Conservation (phyloP, 1,140 invertebrate species). For the Zaprionus ghesquierei region DNA sequence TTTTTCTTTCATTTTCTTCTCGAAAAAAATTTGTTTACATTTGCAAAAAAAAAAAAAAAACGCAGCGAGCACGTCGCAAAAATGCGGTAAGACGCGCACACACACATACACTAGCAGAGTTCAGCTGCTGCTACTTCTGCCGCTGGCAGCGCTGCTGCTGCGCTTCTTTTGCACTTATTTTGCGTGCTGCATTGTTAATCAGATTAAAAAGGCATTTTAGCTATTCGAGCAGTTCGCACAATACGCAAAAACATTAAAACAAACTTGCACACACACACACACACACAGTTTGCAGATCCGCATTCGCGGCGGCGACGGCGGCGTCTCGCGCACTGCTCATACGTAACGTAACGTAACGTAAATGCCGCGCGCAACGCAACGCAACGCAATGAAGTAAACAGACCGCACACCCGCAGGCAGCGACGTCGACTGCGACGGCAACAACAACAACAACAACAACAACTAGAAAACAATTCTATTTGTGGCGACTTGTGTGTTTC, state of each 20-base stretch:
- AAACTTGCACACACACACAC: neutral
- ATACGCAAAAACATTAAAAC: neutral
- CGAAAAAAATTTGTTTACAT: conserved; percentile 46
- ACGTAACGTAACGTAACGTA: conserved; percentile 29
- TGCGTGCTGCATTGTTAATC: conserved; percentile 7
- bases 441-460: conserved; percentile 1
- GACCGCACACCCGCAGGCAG: conserved; percentile 1
- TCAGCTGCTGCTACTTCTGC: neutral
- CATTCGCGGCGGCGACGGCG: conserved; percentile 23
- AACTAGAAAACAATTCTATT: conserved; percentile 44
- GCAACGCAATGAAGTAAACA: conserved; percentile 42
- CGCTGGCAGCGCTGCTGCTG: neutral
- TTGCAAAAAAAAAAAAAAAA: conserved; percentile 15
- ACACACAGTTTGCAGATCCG: conserved; percentile 18
- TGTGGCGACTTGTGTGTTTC: conserved; percentile 31
- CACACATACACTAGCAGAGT: neutral
- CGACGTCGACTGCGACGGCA: neutral
- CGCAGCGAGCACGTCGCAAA: neutral
- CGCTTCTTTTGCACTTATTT: conserved; percentile 1
- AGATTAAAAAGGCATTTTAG: conserved; percentile 14
- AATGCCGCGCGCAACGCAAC: conserved; percentile 38
- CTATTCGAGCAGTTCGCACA: neutral
- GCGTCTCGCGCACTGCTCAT: conserved; percentile 41
- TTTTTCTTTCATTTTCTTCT: conserved; percentile 6
- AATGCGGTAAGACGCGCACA: conserved; percentile 20